Conservation (phyloP, 2,888 invertebrate species). For the Sesia apiformis region DNA sequence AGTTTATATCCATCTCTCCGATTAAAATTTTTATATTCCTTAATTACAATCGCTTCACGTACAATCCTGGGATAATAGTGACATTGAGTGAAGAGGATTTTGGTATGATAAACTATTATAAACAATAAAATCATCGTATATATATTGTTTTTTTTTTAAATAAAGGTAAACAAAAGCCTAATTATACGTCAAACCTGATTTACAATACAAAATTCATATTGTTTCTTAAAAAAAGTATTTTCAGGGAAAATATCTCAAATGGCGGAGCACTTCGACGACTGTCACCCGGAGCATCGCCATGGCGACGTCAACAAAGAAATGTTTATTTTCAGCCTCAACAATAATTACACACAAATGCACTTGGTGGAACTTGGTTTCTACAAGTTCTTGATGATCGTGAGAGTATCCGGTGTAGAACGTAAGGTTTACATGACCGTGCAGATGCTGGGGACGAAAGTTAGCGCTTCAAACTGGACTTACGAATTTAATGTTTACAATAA, state of each 20-base stretch:
- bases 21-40: too few species aligned
- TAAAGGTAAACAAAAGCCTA: too few species aligned
- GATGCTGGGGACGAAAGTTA: conserved; percentile 33
- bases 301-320: conserved; percentile 37
- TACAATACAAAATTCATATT: too few species aligned
- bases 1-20: too few species aligned
- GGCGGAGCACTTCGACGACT: conserved; percentile 29
- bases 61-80: too few species aligned
- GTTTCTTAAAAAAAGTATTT: conserved; percentile 8
- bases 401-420: conserved; percentile 19
- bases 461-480: conserved; percentile 48
- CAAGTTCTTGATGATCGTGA: conserved; percentile 39
- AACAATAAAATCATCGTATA: too few species aligned
- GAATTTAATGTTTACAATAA: conserved; percentile 53
- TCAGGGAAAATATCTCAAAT: conserved; percentile 42
- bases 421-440: conserved; percentile 39
- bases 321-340: conserved; percentile 19
- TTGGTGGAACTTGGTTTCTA: conserved; percentile 28
- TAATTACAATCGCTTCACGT: too few species aligned
- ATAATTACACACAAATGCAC: conserved; percentile 21
- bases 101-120: too few species aligned
- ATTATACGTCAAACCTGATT: too few species aligned
- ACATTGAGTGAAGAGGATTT: too few species aligned
- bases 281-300: conserved; percentile 27
- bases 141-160: too few species aligned